These are phyloP conservation scores for Drosophila anomalipes DNA, from an alignment of 2,888 invertebrate species.

Conservation along the genomic window DNA sequence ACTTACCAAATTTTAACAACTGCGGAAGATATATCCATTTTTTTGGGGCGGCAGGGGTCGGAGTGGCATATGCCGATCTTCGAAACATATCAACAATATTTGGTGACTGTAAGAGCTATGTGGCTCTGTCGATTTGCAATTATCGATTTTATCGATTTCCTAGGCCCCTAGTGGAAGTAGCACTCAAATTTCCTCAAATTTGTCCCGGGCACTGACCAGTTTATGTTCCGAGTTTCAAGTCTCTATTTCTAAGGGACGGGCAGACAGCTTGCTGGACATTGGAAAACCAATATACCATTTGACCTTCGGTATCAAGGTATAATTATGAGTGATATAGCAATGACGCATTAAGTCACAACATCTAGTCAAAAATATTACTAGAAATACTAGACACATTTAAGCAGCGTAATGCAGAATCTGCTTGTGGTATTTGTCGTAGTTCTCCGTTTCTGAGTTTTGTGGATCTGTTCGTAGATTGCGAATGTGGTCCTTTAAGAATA, in stretches of 20 bases:
- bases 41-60: too few relatives aligned
- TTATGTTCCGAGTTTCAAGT: too few relatives aligned
- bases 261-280: too few relatives aligned
- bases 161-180: too few relatives aligned
- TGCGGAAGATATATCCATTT: fast-evolving
- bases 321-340: slow-evolving; percentile 23
- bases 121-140: too few relatives aligned
- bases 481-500: slow-evolving; percentile 41
- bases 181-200: too few relatives aligned
- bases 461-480: slow-evolving; percentile 33
- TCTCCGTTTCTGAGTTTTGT: slow-evolving; percentile 21
- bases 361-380: not conserved
- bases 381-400: slow-evolving; percentile 5
- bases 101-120: too few relatives aligned
- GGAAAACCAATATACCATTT: not conserved
- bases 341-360: slow-evolving; percentile 3
- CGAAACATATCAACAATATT: too few relatives aligned
- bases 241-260: too few relatives aligned
- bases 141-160: too few relatives aligned
- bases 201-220: too few relatives aligned
- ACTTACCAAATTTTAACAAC: not conserved
- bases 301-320: slow-evolving; percentile 40
- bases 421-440: slow-evolving; percentile 49
- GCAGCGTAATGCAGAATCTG: slow-evolving; percentile 11
- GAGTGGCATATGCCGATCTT: too few relatives aligned